phyloP scores from a whole-genome alignment of 2,113 vertebrate species.

The Psophia crepitans region DNA sequence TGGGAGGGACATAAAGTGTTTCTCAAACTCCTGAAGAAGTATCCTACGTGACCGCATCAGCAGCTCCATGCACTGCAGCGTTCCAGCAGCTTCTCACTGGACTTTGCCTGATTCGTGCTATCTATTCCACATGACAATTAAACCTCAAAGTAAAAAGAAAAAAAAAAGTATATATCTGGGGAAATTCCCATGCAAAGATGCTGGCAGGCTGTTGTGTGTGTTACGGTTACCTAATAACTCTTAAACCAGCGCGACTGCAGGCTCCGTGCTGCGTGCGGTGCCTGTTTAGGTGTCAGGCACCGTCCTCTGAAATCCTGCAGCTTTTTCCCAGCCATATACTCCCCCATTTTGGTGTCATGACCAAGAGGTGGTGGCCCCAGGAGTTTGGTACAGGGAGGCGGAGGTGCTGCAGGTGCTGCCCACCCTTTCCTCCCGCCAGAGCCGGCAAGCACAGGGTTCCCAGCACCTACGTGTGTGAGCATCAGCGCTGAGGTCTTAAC shows the following conservation, averaged over 20 bases:
- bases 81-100: neutral
- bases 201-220: neutral
- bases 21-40: neutral
- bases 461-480: neutral
- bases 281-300: accelerated
- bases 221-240: neutral
- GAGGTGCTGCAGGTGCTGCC: neutral
- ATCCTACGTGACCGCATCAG: accelerated
- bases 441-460: neutral
- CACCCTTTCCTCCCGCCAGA: neutral
- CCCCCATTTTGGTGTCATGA: accelerated
- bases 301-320: neutral
- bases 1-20: neutral
- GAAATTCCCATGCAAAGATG: neutral
- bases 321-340: neutral
- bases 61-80: neutral
- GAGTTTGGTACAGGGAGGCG: neutral
- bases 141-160: neutral
- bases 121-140: neutral
- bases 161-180: neutral
- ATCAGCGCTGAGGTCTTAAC: neutral
- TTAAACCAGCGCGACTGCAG: accelerated
- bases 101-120: neutral
- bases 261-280: accelerated
- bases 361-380: neutral